phyloP scores from a whole-genome alignment of 2,888 invertebrate species.

The Stegana nigrithorax region DNA sequence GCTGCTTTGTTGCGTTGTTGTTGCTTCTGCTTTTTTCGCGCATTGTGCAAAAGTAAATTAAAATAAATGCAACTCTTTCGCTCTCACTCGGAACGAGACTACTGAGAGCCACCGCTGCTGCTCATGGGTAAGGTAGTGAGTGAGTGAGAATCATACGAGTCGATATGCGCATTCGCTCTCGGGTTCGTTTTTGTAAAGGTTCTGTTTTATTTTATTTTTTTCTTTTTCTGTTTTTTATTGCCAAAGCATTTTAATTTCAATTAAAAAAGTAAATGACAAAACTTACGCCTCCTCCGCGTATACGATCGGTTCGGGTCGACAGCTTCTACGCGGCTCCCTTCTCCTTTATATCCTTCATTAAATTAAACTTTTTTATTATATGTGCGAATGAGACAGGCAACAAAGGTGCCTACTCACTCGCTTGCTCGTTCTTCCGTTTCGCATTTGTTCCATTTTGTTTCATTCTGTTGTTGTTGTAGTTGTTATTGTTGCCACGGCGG shows the following conservation, averaged over 20 bases:
- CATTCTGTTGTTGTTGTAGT: conserved; percentile 29
- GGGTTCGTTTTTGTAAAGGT: conserved; percentile 14
- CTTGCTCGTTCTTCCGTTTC: conserved; percentile 12
- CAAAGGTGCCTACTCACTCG: conserved; percentile 43
- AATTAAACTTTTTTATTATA: conserved; percentile 38
- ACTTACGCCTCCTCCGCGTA: too few relatives aligned
- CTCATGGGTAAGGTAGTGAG: neutral
- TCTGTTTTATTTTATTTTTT: conserved; percentile 29
- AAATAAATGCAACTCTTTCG: conserved; percentile 48
- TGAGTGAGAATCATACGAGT: neutral
- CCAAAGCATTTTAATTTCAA: conserved; percentile 61
- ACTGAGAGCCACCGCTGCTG: neutral
- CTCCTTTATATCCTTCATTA: conserved; percentile 31
- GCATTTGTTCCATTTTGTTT: conserved; percentile 33
- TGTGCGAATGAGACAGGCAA: too few relatives aligned
- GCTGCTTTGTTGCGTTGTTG: conserved; percentile 25
- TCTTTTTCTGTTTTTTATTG: conserved; percentile 47
- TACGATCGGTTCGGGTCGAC: too few relatives aligned
- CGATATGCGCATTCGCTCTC: conserved; percentile 10
- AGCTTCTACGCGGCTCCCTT: neutral
- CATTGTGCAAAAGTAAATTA: conserved; percentile 51
- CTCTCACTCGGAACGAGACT: neutral
- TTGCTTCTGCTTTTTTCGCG: conserved; percentile 21
- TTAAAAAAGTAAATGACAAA: conserved; percentile 62
- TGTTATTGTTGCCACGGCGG: conserved; percentile 24